Base-by-base conservation (phyloP, 1,140 invertebrate species). In the Drosophila teissieri region DNA sequence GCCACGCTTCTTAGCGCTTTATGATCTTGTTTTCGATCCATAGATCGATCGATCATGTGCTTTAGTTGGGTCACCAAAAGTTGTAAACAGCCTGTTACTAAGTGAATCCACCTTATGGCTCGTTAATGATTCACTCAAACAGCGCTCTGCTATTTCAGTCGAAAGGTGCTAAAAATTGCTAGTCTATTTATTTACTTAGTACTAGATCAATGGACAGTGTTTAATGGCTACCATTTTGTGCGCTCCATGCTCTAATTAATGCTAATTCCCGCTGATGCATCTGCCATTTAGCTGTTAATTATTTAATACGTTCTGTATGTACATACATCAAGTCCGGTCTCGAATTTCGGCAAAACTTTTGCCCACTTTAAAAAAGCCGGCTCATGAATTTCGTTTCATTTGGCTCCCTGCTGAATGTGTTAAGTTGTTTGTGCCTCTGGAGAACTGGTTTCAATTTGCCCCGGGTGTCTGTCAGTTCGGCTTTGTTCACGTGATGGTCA, bases 11-110 rank as follows among this genome's bases (percentile, higher is more conserved):
- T 56, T 39, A 34, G 37, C 36, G 42, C 46, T 85, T 88, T 86
- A 88, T 82, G 69, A 79, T 82, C 80, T 86, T 82, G 84, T 86
- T 88, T 68, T 62, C 58, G 65, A 86, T 70, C 74, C 60, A 4
- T 14, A 22, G 31, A 15, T 31, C 31, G 31, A 68, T 65, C 62
- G 56, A 62, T 75, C 70, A 86, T 64, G 58, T 70, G 73, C 49
- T 42, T 27, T 15, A 34, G 6, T 36, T 31, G 15, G 45, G 44
- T 34, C 34, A 48, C 17, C 36, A 24, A 63, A 36, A 17, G 8
- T 49, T 67, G 53, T 58, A 79, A 70, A 58, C 70, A 52, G 7
- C 7, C 48, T 82, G 82, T 86, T 86, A 61, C 82, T 27, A 88
- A 61, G 48, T 57, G 75, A 56, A 22, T 37, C 12, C 31, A 42